Conservation (phyloP, 2,797 vertebrate genomes). For the Eremophila alpestris region DNA sequence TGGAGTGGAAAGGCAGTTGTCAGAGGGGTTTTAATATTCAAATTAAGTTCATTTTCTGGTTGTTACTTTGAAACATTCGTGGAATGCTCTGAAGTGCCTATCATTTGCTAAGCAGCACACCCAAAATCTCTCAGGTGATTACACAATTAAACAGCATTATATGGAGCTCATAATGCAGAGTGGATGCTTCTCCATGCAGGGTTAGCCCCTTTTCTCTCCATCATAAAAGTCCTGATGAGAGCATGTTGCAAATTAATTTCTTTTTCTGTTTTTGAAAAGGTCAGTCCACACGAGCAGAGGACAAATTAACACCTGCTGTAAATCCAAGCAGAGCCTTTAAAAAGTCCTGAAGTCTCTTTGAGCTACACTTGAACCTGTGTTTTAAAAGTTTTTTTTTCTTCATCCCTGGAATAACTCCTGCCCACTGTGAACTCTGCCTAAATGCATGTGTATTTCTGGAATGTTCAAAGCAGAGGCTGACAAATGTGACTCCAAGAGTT, state of each 20-base stretch:
- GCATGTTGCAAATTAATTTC: neutral
- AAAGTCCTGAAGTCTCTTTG: neutral
- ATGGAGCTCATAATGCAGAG: neutral
- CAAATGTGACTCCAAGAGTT: neutral
- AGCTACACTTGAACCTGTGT: neutral
- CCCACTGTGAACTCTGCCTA: neutral
- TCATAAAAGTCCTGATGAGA: neutral
- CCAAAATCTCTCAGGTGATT: neutral
- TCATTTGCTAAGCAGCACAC: neutral
- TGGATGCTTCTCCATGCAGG: neutral
- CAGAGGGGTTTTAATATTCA: neutral
- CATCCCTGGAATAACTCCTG: neutral
- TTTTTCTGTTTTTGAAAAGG: neutral
- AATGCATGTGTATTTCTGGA: neutral
- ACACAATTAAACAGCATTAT: neutral
- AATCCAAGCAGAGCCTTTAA: neutral
- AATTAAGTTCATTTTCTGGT: neutral
- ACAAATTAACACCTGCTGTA: neutral
- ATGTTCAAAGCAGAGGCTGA: neutral
- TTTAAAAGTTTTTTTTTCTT: neutral
- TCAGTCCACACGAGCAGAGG: neutral
- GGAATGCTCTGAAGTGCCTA: neutral
- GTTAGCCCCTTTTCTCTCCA: neutral
- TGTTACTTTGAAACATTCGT: neutral
- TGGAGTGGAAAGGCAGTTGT: conserved; percentile 1